Conservation (phyloP, 2,797 vertebrate genomes). For the Varecia variegata region DNA sequence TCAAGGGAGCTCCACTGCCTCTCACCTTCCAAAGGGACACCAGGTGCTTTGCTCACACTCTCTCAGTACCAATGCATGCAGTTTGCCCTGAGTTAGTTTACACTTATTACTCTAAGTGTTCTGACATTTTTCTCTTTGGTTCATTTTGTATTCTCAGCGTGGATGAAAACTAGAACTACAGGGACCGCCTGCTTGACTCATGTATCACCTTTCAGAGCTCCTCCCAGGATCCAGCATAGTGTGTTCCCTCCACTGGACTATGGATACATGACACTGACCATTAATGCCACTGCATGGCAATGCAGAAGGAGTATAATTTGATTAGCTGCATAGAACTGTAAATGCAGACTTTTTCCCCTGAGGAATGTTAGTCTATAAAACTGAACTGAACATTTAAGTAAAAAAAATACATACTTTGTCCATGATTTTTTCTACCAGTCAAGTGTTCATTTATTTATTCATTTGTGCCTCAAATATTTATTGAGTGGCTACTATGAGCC, state of each 20-base stretch:
- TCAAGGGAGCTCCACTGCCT: background rate
- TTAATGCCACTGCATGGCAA: background rate
- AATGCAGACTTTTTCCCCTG: background rate
- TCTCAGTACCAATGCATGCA: background rate
- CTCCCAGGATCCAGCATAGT: background rate
- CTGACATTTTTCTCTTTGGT: slow-evolving; percentile 29
- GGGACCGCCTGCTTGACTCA: background rate
- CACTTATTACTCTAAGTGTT: background rate
- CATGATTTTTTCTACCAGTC: background rate
- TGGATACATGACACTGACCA: background rate
- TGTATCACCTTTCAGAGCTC: background rate
- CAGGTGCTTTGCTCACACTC: background rate
- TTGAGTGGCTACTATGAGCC: background rate
- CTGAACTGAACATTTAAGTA: background rate
- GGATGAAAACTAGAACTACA: slow-evolving; percentile 18
- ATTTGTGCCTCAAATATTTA: background rate
- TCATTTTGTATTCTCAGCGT: slow-evolving; percentile 39
- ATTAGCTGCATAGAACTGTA: background rate
- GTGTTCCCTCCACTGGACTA: background rate
- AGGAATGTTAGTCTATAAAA: background rate
- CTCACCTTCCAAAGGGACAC: background rate
- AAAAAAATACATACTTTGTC: background rate
- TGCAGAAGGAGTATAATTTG: background rate
- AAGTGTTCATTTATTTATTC: background rate
- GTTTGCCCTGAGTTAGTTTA: background rate